These are phyloP conservation scores for Cordilura impudica DNA, from an alignment of 2,888 invertebrate species.

Conservation along the genomic window DNA sequence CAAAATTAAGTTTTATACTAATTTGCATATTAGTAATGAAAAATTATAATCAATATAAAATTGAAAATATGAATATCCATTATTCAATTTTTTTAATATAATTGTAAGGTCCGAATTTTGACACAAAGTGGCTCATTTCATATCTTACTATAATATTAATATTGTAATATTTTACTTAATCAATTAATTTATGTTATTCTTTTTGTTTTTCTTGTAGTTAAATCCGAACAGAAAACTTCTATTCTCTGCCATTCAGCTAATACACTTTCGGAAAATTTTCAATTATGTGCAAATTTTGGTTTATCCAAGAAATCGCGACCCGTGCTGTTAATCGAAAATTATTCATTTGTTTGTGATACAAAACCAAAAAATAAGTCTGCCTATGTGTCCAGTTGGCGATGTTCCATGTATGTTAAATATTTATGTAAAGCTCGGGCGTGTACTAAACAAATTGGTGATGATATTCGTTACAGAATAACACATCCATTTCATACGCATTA, in stretches of 20 bases:
- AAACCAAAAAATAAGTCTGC: conserved; percentile 57
- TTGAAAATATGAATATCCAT: too few species aligned
- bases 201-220: conserved; percentile 45
- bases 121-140: too few species aligned
- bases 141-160: too few species aligned
- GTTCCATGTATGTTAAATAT: conserved; percentile 64
- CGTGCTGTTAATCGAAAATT: conserved; percentile 58
- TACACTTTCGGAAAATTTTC: conserved; percentile 61
- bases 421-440: conserved; percentile 66
- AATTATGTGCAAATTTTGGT: conserved; percentile 61
- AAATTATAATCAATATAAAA: too few species aligned
- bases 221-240: conserved; percentile 19
- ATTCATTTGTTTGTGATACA: conserved; percentile 62
- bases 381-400: conserved; percentile 65
- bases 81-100: too few species aligned
- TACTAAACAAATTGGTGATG: conserved; percentile 64
- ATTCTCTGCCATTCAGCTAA: conserved; percentile 38
- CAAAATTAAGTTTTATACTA: too few species aligned
- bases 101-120: too few species aligned
- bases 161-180: background rate
- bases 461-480: conserved; percentile 68
- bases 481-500: conserved; percentile 66
- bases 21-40: too few species aligned
- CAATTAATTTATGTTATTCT: conserved; percentile 1
- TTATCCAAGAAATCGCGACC: conserved; percentile 63